Evolutionary conservation across 2,113 vertebrate genomes (phyloP).

Genomic region (Poeciliopsis occidentalis): DNA sequence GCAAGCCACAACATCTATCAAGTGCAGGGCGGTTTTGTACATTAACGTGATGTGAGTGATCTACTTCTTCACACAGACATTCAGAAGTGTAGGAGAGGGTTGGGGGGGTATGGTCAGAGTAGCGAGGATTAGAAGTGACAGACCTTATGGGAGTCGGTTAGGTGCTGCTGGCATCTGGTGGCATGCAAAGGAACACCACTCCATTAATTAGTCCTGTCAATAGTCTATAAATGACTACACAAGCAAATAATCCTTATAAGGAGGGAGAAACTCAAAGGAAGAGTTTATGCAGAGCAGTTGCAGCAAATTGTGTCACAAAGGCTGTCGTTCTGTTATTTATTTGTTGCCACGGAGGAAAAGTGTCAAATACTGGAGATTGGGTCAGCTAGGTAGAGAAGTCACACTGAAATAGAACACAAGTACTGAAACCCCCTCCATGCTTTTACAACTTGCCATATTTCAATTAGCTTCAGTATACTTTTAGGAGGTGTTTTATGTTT

Average conservation of each 20-base stretch:
- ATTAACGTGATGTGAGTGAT: slow-evolving; percentile 82
- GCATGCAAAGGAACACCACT: slow-evolving; percentile 66
- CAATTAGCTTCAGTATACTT: neutral
- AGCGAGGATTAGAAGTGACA: neutral
- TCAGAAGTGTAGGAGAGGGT: slow-evolving; percentile 30
- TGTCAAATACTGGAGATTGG: neutral
- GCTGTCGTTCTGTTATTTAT: slow-evolving; percentile 20
- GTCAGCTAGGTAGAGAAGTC: neutral
- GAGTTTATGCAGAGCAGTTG: slow-evolving; percentile 12
- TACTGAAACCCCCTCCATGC: no score
- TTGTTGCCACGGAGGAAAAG: slow-evolving; percentile 7
- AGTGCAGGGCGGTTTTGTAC: slow-evolving; percentile 72
- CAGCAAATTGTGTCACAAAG: slow-evolving; percentile 1
- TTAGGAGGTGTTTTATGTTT: neutral
- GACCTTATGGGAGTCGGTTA: slow-evolving; percentile 65
- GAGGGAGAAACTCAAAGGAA: slow-evolving; percentile 2
- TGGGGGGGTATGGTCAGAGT: neutral
- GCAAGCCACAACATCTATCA: slow-evolving; percentile 82
- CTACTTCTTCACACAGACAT: slow-evolving; percentile 75
- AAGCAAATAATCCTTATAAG: neutral
- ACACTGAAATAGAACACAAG: neutral
- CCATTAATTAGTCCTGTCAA: slow-evolving; percentile 48
- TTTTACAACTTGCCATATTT: neutral
- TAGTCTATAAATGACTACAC: slow-evolving; percentile 17
- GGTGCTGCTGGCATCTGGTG: slow-evolving; percentile 81